These are phyloP conservation scores for Xyrichtys novacula DNA, from an alignment of 2,797 vertebrate genomes.

Conservation along the genomic window DNA sequence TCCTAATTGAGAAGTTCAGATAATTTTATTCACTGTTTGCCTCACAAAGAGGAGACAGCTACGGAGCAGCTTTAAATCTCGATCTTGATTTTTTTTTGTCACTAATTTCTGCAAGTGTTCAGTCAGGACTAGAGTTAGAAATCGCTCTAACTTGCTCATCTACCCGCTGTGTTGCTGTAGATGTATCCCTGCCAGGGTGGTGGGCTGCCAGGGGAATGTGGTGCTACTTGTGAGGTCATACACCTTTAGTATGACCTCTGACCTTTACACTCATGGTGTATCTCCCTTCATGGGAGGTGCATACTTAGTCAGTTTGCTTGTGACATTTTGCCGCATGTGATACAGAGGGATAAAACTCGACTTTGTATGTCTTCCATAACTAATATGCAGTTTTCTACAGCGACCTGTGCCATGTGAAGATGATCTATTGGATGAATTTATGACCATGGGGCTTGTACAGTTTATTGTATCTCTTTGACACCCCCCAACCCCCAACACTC, in stretches of 20 bases:
- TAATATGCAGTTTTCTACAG: constrained; percentile 55
- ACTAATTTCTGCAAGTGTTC: background rate
- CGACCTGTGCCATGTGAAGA: constrained; percentile 32
- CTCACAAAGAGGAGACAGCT: constrained; percentile 12
- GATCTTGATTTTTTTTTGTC: constrained; percentile 4
- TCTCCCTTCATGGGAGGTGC: constrained; percentile 20
- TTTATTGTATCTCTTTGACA: constrained; percentile 34
- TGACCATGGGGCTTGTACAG: constrained; percentile 42
- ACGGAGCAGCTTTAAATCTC: constrained; percentile 55
- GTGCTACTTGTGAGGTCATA: constrained; percentile 71
- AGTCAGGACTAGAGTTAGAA: background rate
- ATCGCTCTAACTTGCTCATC: constrained; percentile 3
- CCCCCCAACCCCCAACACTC: constrained; percentile 1
- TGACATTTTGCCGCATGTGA: constrained; percentile 37
- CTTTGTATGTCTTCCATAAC: constrained; percentile 59
- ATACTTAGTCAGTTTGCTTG: constrained; percentile 1
- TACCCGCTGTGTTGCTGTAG: constrained; percentile 32
- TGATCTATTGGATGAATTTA: constrained; percentile 31
- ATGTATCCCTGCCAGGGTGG: constrained; percentile 38
- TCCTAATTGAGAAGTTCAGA: background rate
- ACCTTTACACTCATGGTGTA: constrained; percentile 60
- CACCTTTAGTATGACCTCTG: constrained; percentile 59
- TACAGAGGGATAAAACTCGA: constrained; percentile 14
- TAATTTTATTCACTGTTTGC: background rate
- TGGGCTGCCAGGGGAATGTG: constrained; percentile 58